Evolutionary conservation across 2,888 invertebrate genomes (phyloP), one percentile per base, ranked within the genome.

Genomic region (Eupithecia tripunctaria): DNA sequence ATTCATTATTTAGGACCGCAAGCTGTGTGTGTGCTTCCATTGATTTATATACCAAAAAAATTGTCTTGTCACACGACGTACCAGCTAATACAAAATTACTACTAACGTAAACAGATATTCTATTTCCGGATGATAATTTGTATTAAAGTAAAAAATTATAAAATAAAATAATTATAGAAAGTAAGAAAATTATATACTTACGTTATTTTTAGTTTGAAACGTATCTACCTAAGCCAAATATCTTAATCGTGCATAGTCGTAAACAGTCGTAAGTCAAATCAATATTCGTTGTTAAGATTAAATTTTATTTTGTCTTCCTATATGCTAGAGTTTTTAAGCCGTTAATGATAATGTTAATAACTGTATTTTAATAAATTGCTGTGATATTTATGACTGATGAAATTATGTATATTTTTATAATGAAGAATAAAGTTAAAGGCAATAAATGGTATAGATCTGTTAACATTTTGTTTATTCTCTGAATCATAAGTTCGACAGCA

Each of bases 371-470:
- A 77, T 75, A 43, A 70, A 81, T 87, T 85, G 85, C 92, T 93
- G 92, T 93, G 93, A 93, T 93, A 92, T 85, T 85, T 21, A 88
- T 81, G 91, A 91, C 88, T 91, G 88, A 91, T 86, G 80, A 82
- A 84, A 80, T 83, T 83, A 82, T 86, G 81, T 90, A 89, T 90
- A 90, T 91, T 89, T 89, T 80, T 87, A 84, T 82, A 81, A 82
- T 75, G 69, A n/a, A n/a, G n/a, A n/a, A n/a, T n/a, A 71, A 73
- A 75, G 67, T 70, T 68, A 8, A 67, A 72, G 66, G 76, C 69
- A 77, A 79, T 79, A 79, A 78, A 68, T 77, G 43, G 66, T 74
- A 60, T 72, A 71, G 18, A 43, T 66, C 21, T 47, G n/a, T 43
- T n/a, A 21, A 10, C 36, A 29, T 32, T 15, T 63, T 71, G 63